A percentile compares a stretch with the other conserved stretches of the same genome.
These are phyloP conservation scores for Oegoconia quadripuncta DNA, from an alignment of 2,888 invertebrate species.

Conservation along the genomic window DNA sequence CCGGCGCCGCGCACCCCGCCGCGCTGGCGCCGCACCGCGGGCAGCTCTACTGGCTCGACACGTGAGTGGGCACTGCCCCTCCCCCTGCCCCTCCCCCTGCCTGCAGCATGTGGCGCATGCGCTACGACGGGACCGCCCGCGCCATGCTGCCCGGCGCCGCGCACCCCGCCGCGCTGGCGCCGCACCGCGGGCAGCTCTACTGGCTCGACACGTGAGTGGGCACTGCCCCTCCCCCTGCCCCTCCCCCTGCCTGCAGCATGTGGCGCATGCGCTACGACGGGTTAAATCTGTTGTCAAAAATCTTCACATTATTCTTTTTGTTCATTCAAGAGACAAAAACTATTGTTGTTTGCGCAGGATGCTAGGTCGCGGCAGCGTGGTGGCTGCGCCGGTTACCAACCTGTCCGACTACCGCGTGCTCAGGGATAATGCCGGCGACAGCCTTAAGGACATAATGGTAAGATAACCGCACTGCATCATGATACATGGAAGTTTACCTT, in stretches of 20 bases:
- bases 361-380: conserved; percentile 80
- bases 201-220: conserved; percentile 89
- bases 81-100: too few species aligned
- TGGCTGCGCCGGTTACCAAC: conserved; percentile 80
- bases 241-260: conserved; percentile 36
- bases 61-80: conserved; percentile 67
- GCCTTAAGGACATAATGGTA: conserved; percentile 84
- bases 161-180: conserved; percentile 83
- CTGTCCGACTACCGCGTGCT: conserved; percentile 77
- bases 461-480: conserved; percentile 24
- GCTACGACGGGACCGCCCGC: conserved; percentile 81
- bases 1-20: conserved; percentile 80
- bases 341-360: conserved; percentile 29
- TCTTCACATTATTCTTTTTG: too few species aligned
- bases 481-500: too few species aligned
- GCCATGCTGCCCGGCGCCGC: conserved; percentile 68
- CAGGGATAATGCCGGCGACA: conserved; percentile 80
- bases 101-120: conserved; percentile 79
- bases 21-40: conserved; percentile 82
- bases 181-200: conserved; percentile 81
- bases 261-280: conserved; percentile 87
- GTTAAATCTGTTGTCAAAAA: too few species aligned
- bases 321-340: not conserved
- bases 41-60: conserved; percentile 88
- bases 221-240: not conserved